Evolutionary conservation across 2,888 invertebrate genomes (phyloP).

Genomic region (Ennomos fuscantarius): DNA sequence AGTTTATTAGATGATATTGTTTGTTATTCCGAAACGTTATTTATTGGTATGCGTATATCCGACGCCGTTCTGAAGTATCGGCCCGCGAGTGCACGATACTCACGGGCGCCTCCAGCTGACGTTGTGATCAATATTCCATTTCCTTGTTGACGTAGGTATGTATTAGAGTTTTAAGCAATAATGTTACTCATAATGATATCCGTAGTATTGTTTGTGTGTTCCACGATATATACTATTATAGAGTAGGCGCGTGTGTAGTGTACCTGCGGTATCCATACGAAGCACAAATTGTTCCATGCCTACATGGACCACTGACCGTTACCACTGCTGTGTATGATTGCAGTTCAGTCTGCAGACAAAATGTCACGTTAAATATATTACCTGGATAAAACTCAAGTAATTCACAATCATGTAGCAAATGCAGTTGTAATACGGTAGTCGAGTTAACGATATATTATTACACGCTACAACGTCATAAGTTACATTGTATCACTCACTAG

Average conservation of each 20-base stretch:
- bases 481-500: constrained; percentile 20
- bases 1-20: constrained; percentile 14
- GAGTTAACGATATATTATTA: constrained; percentile 10
- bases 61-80: neutral
- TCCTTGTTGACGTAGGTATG: constrained; percentile 47
- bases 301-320: too few relatives aligned
- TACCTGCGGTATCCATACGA: constrained; percentile 25
- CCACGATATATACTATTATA: constrained; percentile 1
- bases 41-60: neutral
- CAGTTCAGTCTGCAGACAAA: constrained; percentile 21
- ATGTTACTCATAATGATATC: constrained; percentile 28
- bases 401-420: constrained; percentile 2
- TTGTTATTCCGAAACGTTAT: constrained; percentile 14
- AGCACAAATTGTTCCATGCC: constrained; percentile 37
- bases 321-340: constrained; percentile 20
- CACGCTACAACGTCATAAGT: neutral
- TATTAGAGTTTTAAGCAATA: constrained; percentile 49
- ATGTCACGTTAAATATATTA: constrained; percentile 23
- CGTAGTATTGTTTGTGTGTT: constrained; percentile 33
- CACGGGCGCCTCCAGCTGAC: constrained; percentile 7
- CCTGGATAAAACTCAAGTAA: constrained; percentile 13
- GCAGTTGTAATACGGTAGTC: neutral
- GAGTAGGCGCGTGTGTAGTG: constrained; percentile 25
- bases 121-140: constrained; percentile 30
- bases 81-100: constrained; percentile 2